Conservation (phyloP, 2,888 invertebrate species). For the Pyrocoelia pectoralis region DNA sequence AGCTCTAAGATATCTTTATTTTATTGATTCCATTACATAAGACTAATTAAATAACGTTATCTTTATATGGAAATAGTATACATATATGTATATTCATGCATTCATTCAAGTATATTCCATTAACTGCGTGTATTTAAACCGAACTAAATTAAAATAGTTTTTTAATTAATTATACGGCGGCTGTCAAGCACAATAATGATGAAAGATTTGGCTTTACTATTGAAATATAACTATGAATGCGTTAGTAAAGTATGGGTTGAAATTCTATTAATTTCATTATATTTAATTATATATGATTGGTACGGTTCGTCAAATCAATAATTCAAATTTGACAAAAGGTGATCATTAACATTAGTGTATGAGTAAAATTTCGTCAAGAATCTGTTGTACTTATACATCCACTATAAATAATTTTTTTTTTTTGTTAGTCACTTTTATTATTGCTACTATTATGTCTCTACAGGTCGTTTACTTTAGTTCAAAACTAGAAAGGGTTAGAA, state of each 20-base stretch:
- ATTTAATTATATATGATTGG: background rate
- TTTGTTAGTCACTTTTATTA: background rate
- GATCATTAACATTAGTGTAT: background rate
- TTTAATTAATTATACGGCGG: background rate
- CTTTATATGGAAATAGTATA: background rate
- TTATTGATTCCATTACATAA: constrained; percentile 2
- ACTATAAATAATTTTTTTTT: background rate
- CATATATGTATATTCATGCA: background rate
- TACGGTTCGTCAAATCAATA: background rate
- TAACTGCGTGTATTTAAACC: background rate
- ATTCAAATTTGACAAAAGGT: background rate
- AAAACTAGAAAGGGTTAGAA: too few relatives aligned
- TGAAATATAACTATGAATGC: background rate
- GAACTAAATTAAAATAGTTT: background rate
- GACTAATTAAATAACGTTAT: constrained; percentile 4
- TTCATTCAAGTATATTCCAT: background rate
- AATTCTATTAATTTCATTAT: background rate
- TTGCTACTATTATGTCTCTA: background rate
- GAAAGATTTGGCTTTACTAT: background rate
- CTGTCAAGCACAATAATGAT: background rate
- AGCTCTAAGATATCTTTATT: constrained; percentile 7
- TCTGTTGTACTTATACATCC: background rate
- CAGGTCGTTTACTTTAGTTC: too few relatives aligned
- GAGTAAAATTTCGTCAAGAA: background rate
- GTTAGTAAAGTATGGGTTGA: background rate